These are phyloP conservation scores for Nymphalis c-album DNA, from an alignment of 2,888 invertebrate species.

Conservation along the genomic window DNA sequence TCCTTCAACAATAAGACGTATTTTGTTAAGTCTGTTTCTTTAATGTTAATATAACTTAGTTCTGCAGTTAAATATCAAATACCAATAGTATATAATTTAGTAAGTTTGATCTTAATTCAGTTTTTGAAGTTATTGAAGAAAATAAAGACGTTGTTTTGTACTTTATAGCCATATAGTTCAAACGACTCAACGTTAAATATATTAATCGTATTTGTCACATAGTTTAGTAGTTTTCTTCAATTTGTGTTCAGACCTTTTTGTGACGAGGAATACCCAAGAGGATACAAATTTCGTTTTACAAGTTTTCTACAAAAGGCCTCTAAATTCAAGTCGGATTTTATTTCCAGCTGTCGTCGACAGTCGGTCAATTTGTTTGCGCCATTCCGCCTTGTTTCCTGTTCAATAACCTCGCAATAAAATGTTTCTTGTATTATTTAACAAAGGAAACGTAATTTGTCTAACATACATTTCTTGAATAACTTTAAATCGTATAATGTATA, in stretches of 20 bases:
- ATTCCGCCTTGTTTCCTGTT: constrained; percentile 46
- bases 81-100: too few species aligned
- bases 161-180: background rate
- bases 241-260: constrained; percentile 27
- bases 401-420: constrained; percentile 42
- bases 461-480: too few species aligned
- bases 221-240: constrained; percentile 25
- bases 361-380: constrained; percentile 50
- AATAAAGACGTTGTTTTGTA: too few species aligned
- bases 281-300: constrained; percentile 36
- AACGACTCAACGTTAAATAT: background rate
- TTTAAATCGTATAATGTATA: background rate
- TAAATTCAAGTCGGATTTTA: constrained; percentile 48
- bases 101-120: too few species aligned
- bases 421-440: constrained; percentile 24
- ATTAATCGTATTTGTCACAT: constrained; percentile 4
- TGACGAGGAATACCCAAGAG: constrained; percentile 24
- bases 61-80: too few species aligned
- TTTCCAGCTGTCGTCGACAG: constrained; percentile 41
- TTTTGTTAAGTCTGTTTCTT: too few species aligned
- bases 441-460: constrained; percentile 2
- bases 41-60: too few species aligned
- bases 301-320: constrained; percentile 31
- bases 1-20: background rate
- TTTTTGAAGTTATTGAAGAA: too few species aligned